Conservation (phyloP, 1,140 invertebrate species). For the Drosophila pseudoobscura region DNA sequence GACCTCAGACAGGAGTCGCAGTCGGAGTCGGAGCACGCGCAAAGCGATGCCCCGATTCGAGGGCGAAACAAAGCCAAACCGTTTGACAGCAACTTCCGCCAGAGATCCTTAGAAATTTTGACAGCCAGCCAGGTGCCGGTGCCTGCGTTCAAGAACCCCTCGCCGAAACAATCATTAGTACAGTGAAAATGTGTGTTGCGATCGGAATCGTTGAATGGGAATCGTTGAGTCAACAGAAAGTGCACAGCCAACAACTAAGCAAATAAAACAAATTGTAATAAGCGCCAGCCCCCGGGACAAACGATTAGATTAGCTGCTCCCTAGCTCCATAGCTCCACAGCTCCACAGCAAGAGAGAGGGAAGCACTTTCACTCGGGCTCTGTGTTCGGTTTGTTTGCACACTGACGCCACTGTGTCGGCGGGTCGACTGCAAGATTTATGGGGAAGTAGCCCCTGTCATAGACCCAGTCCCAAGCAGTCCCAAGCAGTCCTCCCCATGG, state of each 20-base stretch:
- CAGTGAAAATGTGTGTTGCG: conserved; percentile 25
- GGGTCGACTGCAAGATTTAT: conserved; percentile 78
- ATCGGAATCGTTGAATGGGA: conserved; percentile 46
- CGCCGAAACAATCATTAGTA: background rate
- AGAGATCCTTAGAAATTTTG: conserved; percentile 33
- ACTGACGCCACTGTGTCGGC: conserved; percentile 83
- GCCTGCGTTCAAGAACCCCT: background rate
- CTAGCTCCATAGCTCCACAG: background rate
- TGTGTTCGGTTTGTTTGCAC: conserved; percentile 58
- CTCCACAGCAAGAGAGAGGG: background rate
- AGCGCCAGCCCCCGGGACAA: conserved; percentile 55
- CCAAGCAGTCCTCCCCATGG: background rate
- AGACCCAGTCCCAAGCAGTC: too few relatives aligned
- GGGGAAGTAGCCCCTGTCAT: conserved; percentile 44
- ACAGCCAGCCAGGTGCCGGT: conserved; percentile 41
- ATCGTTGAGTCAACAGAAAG: conserved; percentile 61
- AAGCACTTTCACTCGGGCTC: conserved; percentile 40
- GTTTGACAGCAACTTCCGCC: conserved; percentile 68
- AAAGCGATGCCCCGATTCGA: conserved; percentile 27
- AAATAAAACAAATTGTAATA: conserved; percentile 77
- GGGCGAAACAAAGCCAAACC: conserved; percentile 50
- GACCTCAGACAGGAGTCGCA: conserved; percentile 2
- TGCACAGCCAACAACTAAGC: conserved; percentile 53
- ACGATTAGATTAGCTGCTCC: conserved; percentile 66
- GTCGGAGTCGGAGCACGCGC: conserved; percentile 42